phyloP scores from a whole-genome alignment of 1,140 invertebrate species.

The Habropoda laboriosa region DNA sequence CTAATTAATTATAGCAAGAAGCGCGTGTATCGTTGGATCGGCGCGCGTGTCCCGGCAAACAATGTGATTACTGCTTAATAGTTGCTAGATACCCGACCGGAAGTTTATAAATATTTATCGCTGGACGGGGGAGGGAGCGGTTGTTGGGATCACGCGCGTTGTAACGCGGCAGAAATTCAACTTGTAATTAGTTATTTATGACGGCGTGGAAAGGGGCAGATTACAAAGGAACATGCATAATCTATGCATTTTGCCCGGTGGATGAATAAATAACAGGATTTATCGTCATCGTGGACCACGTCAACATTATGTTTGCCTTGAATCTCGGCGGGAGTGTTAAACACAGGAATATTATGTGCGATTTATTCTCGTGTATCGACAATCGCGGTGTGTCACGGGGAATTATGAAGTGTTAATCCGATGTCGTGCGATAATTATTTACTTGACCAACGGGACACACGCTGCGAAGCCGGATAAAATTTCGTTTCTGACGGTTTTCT shows the following conservation, averaged over 20 bases:
- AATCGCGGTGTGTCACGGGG: background rate
- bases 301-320: background rate
- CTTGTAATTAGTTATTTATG: constrained; percentile 35
- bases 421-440: constrained; percentile 11
- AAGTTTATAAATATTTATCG: constrained; percentile 41
- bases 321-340: constrained; percentile 12
- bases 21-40: background rate
- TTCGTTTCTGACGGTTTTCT: background rate
- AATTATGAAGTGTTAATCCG: constrained; percentile 6
- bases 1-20: constrained; percentile 48
- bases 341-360: constrained; percentile 6
- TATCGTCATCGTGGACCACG: background rate
- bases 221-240: constrained; percentile 1
- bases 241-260: background rate
- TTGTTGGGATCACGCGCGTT: background rate
- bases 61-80: constrained; percentile 28
- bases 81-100: constrained; percentile 5
- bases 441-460: too few species aligned
- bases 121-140: too few species aligned
- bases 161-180: background rate
- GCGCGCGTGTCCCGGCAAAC: constrained; percentile 4
- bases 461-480: background rate
- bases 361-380: background rate
- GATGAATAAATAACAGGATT: constrained; percentile 20
- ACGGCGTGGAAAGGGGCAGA: too few species aligned